Evolutionary conservation across 2,113 vertebrate genomes (phyloP).

Genomic region (Oreochromis tanganicae): DNA sequence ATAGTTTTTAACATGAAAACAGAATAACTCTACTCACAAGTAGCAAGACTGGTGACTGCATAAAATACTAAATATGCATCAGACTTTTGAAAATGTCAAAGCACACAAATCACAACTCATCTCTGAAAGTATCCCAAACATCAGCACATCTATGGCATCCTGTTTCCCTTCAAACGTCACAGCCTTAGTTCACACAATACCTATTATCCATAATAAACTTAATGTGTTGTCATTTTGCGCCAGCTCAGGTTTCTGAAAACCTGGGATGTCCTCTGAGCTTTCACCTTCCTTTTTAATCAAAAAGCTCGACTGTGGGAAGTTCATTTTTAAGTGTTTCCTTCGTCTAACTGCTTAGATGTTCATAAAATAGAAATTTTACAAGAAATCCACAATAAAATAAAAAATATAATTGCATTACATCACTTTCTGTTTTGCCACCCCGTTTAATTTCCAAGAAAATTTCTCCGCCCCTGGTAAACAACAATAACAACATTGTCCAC

Average conservation of each 20-base stretch:
- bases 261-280: not conserved
- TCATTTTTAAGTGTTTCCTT: not conserved
- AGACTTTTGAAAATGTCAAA: not conserved
- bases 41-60: not conserved
- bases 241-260: not conserved
- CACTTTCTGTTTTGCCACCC: not conserved
- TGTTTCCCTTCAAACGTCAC: not conserved
- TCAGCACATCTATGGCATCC: not conserved
- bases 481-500: not conserved
- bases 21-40: not conserved
- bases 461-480: not conserved
- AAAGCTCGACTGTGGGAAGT: rapidly evolving
- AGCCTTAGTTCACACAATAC: not conserved
- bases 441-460: too few species aligned
- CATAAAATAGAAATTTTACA: not conserved
- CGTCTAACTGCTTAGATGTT: not conserved
- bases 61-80: not conserved
- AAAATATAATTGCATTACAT: not conserved
- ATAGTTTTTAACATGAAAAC: not conserved
- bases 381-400: not conserved
- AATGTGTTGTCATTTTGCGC: not conserved
- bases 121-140: not conserved
- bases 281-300: not conserved
- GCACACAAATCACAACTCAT: not conserved
- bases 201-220: not conserved